A percentile compares a stretch with the other conserved stretches of the same genome.
These are phyloP conservation scores for Agriopis leucophaearia DNA, from an alignment of 2,888 invertebrate genomes.

Conservation along the genomic window DNA sequence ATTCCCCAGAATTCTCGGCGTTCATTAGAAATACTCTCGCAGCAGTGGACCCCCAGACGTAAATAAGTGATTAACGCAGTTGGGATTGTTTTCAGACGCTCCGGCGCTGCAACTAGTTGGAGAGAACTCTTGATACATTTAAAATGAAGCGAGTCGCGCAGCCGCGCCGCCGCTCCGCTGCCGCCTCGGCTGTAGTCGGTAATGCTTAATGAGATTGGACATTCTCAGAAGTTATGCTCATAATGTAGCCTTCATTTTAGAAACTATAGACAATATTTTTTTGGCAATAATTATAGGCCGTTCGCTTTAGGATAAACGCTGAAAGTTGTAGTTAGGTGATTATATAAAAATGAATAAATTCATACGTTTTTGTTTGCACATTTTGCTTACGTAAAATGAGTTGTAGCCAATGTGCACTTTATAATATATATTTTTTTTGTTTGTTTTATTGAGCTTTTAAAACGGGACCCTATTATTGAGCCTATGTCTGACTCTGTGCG, in stretches of 20 bases:
- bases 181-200: conserved; percentile 54
- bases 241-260: not conserved
- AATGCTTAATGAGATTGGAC: conserved; percentile 70
- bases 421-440: too few species aligned
- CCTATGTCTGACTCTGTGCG: too few species aligned
- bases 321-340: too few species aligned
- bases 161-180: conserved; percentile 37
- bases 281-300: too few species aligned
- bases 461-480: too few species aligned
- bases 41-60: conserved; percentile 77
- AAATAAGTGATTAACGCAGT: conserved; percentile 86
- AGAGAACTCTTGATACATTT: conserved; percentile 80
- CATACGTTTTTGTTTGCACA: too few species aligned
- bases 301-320: too few species aligned
- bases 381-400: too few species aligned
- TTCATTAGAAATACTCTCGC: conserved; percentile 82
- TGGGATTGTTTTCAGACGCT: conserved; percentile 82
- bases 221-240: not conserved
- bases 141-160: conserved; percentile 68
- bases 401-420: too few species aligned
- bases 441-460: too few species aligned
- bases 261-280: conserved; percentile 19
- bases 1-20: conserved; percentile 77
- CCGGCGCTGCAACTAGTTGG: conserved; percentile 68
- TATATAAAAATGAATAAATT: too few species aligned